Evolutionary conservation across 1,140 invertebrate species (phyloP), one percentile per base, ranked within the genome.

Genomic region (Charaxes varanes): DNA sequence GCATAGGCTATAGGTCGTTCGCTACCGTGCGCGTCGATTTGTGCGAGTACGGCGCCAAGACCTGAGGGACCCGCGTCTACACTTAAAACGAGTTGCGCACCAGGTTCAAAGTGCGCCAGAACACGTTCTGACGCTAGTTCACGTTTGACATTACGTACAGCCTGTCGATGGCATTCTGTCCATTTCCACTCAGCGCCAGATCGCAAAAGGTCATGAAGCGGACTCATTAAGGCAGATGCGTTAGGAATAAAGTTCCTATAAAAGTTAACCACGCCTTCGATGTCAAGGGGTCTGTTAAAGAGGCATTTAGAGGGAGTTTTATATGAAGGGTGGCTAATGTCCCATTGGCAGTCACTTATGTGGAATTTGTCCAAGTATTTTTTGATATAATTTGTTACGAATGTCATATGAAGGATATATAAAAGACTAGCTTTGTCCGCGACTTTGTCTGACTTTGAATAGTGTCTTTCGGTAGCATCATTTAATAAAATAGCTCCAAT

Each of bases 1-100:
- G 41, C 44, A 13, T 28, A 52, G 16, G 33, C 34, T 5, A 52
- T 32, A 6, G 45, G 45, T 1, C 54, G 41, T 19, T 53, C 45
- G 0, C 14, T 17, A n/a, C 53, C 44, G 14, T 51, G 36, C 2
- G 41, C 21, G 15, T 38, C 31, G 4, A 6, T 5, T 15, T 48
- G 53, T 14, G 47, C 23, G 6, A 55, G 27, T 0, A 46, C 41
- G n/a, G 41, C 46, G 2, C 42, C 46, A 6, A 55, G 10, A 4
- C 53, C 46, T 15, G 42, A 46, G 0, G 49, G 24, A 32, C 47
- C 43, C 11, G 40, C 44, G 32, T 53, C 50, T 8, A 44, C 42
- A 0, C 40, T 17, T 27, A 46, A 23, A 17, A 45, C 35, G 6
- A 47, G 8, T 6, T 41, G 53, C 6, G 45, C 36, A n/a, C 6